A percentile compares a stretch with the other conserved stretches of the same genome.
These are phyloP conservation scores for Drosophila imparisetae DNA, from an alignment of 2,888 invertebrate species.

Conservation along the genomic window DNA sequence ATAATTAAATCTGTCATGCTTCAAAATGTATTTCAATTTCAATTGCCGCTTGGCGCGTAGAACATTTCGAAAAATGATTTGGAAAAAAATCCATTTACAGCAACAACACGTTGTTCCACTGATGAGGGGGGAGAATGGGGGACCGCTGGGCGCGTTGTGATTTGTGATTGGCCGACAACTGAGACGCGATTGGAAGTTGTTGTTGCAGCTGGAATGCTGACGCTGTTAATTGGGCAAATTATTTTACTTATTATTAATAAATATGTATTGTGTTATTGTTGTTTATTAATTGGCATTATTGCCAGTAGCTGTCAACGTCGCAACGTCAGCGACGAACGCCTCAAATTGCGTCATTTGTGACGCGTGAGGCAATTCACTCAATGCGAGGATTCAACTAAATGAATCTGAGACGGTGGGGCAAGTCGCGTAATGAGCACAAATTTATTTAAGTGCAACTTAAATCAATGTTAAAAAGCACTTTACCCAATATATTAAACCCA, in stretches of 20 bases:
- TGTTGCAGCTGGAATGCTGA: slow-evolving; percentile 64
- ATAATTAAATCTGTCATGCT: slow-evolving; percentile 75
- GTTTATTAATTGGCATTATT: slow-evolving; percentile 78
- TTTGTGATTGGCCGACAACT: slow-evolving; percentile 52
- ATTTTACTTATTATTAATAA: slow-evolving; percentile 78
- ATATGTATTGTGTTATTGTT: slow-evolving; percentile 70
- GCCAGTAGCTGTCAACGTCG: slow-evolving; percentile 36
- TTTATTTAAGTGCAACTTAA: slow-evolving; percentile 10
- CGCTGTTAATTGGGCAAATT: slow-evolving; percentile 76
- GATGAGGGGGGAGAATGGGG: not conserved
- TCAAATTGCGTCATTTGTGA: slow-evolving; percentile 72
- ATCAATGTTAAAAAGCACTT: not conserved
- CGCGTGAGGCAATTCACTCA: slow-evolving; percentile 50
- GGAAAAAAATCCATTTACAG: slow-evolving; percentile 25
- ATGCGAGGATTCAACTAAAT: not conserved
- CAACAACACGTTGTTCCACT: slow-evolving; percentile 13
- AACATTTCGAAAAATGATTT: slow-evolving; percentile 33
- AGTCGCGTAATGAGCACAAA: slow-evolving; percentile 24
- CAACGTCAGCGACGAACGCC: slow-evolving; percentile 18
- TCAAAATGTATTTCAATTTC: slow-evolving; percentile 59
- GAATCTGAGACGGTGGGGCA: slow-evolving; percentile 1
- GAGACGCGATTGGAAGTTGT: slow-evolving; percentile 25
- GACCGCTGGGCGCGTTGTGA: slow-evolving; percentile 40
- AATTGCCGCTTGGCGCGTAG: slow-evolving; percentile 31
- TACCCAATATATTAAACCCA: not conserved